phyloP scores from a whole-genome alignment of 2,888 invertebrate genomes.

The Xestia xanthographa region DNA sequence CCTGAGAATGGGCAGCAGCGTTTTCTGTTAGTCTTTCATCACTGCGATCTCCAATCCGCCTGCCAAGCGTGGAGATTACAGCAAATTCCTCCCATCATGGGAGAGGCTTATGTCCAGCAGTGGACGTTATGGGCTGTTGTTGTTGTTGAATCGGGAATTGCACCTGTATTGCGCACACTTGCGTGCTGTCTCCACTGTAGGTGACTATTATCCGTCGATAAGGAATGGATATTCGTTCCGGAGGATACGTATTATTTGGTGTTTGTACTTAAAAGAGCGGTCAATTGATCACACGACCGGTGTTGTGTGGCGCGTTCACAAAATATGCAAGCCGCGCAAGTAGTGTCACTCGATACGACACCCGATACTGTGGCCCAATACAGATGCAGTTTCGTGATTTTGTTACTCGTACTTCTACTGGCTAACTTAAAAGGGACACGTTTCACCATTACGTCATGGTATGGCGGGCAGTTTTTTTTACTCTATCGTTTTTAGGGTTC shows the following conservation, averaged over 20 bases:
- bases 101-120: too few relatives aligned
- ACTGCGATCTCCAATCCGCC: too few relatives aligned
- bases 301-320: background rate
- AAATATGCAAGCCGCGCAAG: background rate
- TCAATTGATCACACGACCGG: background rate
- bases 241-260: background rate
- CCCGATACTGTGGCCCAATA: constrained; percentile 43
- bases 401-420: constrained; percentile 4
- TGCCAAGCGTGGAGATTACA: too few relatives aligned
- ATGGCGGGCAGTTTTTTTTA: background rate
- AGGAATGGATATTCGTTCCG: too few relatives aligned
- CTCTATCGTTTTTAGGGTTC: background rate
- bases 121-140: too few relatives aligned
- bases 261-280: background rate
- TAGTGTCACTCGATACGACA: constrained; percentile 37
- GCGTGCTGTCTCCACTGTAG: background rate
- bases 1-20: too few relatives aligned
- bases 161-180: background rate
- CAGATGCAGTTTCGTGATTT: constrained; percentile 4
- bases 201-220: background rate
- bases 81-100: too few relatives aligned
- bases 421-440: constrained; percentile 13
- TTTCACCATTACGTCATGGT: background rate
- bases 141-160: constrained; percentile 14
- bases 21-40: too few relatives aligned